These are phyloP conservation scores for Aricia artaxerxes DNA, from an alignment of 2,888 invertebrate species.

Conservation along the genomic window DNA sequence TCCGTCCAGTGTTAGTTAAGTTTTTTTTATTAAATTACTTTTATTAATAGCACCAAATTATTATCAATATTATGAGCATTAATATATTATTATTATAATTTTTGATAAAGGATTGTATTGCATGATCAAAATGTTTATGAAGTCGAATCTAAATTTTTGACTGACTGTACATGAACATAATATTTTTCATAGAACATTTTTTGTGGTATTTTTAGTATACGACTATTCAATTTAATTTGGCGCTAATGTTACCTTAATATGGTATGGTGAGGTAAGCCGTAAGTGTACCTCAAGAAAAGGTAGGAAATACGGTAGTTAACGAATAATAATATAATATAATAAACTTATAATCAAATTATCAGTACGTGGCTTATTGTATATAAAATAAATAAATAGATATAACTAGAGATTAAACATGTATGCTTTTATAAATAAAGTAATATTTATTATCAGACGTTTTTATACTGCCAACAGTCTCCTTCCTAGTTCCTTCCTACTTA, in stretches of 20 bases:
- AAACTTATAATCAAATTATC: slow-evolving; percentile 29
- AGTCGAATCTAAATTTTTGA: not conserved
- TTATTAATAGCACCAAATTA: not conserved
- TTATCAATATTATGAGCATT: not conserved
- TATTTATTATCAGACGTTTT: not conserved
- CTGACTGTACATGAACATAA: slow-evolving; percentile 3
- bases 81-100: not conserved
- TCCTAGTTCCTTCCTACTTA: not conserved
- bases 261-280: slow-evolving; percentile 32
- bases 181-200: not conserved
- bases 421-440: slow-evolving; percentile 51
- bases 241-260: slow-evolving; percentile 78
- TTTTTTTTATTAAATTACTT: slow-evolving; percentile 46
- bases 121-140: not conserved
- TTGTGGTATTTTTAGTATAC: not conserved
- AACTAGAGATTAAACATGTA: slow-evolving; percentile 44
- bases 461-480: not conserved
- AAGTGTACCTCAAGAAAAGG: slow-evolving; percentile 51
- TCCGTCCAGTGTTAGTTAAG: slow-evolving; percentile 78
- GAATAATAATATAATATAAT: slow-evolving; percentile 33
- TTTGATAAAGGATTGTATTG: not conserved
- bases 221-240: slow-evolving; percentile 49
- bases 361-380: slow-evolving; percentile 33
- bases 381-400: slow-evolving; percentile 32
- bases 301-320: slow-evolving; percentile 54